Evolutionary conservation across 1,140 invertebrate species (phyloP).

Genomic region (Daktulosphaira vitifoliae): DNA sequence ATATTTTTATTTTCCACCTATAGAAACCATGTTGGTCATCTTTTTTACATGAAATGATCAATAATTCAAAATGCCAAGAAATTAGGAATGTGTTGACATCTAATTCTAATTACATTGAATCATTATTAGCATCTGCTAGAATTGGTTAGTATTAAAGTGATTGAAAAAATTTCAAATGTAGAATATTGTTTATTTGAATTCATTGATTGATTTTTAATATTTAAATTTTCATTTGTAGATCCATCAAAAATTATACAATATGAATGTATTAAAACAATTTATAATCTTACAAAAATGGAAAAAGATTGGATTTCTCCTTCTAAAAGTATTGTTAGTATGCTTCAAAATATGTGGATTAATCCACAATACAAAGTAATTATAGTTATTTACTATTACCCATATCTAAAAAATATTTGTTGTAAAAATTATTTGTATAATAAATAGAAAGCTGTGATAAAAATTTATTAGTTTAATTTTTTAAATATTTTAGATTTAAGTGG

Average conservation of each 20-base stretch:
- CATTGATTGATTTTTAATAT: no score
- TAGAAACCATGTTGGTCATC: constrained; percentile 6
- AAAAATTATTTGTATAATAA: background rate
- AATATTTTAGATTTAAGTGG: background rate
- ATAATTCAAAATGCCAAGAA: background rate
- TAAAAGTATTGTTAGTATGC: background rate
- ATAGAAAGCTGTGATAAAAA: background rate
- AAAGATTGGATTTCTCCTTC: background rate
- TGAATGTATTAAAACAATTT: constrained; percentile 14
- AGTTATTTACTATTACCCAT: background rate
- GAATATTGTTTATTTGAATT: no score
- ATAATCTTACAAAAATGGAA: background rate
- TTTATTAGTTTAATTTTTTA: background rate
- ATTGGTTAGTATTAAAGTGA: background rate
- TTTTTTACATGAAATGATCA: constrained; percentile 17
- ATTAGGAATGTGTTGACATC: background rate
- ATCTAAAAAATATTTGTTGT: no score
- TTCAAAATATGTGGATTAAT: constrained; percentile 14
- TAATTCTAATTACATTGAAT: background rate
- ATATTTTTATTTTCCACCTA: background rate
- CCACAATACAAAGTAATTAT: constrained; percentile 22
- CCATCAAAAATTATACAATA: constrained; percentile 10
- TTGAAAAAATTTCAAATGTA: background rate
- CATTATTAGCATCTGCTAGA: background rate
- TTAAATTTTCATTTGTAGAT: background rate